Evolutionary conservation across 2,113 vertebrate genomes (phyloP).

Genomic region (Sinocyclocheilus maitianheensis): DNA sequence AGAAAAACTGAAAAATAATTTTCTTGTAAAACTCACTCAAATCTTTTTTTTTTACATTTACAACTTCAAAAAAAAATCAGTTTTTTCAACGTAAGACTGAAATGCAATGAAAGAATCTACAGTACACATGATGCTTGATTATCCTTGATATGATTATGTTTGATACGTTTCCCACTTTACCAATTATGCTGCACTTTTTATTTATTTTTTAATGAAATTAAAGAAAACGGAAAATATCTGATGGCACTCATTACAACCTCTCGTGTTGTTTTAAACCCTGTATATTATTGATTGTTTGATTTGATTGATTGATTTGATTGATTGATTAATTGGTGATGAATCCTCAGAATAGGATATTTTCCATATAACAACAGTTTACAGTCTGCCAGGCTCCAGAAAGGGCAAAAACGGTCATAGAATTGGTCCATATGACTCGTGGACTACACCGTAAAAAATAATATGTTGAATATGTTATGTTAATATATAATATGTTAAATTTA

Average conservation of each 20-base stretch:
- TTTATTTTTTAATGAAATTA: not conserved
- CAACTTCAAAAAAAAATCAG: too few relatives aligned
- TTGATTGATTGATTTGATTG: not conserved
- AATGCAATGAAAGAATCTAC: not conserved
- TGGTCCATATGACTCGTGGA: too few relatives aligned
- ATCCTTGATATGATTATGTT: not conserved
- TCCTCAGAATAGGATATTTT: not conserved
- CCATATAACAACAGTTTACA: not conserved
- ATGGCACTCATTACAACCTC: not conserved
- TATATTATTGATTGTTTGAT: not conserved
- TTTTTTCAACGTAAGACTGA: too few relatives aligned
- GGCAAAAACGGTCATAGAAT: not conserved
- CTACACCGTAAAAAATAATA: too few relatives aligned
- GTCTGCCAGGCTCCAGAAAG: not conserved
- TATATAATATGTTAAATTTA: too few relatives aligned
- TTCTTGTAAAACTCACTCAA: too few relatives aligned
- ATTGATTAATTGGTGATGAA: not conserved
- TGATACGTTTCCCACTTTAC: not conserved
- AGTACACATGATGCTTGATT: not conserved
- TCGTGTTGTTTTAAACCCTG: not conserved
- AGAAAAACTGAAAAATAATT: too few relatives aligned
- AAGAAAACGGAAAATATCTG: not conserved
- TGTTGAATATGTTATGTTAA: too few relatives aligned
- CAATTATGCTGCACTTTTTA: not conserved
- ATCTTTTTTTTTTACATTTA: too few relatives aligned